These are phyloP conservation scores for Bombus waltoni DNA, from an alignment of 1,140 invertebrate genomes.

Conservation along the genomic window DNA sequence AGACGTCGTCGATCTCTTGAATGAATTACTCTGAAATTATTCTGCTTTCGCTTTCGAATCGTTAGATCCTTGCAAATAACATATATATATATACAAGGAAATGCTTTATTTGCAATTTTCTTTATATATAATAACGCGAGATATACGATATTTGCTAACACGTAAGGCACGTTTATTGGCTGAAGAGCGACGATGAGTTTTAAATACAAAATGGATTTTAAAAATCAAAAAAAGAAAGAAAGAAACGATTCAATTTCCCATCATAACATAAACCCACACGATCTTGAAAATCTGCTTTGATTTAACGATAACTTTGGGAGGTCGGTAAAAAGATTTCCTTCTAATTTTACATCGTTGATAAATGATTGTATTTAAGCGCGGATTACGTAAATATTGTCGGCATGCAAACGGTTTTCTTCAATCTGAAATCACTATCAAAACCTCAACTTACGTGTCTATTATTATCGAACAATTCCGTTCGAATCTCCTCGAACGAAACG, in stretches of 20 bases:
- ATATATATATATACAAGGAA: no score
- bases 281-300: background rate
- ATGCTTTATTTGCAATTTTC: no score
- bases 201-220: background rate
- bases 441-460: background rate
- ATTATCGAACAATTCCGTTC: background rate
- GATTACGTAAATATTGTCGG: slow-evolving; percentile 21
- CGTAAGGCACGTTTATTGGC: no score
- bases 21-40: no score
- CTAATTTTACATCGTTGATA: slow-evolving; percentile 22
- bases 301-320: background rate
- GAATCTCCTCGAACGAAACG: background rate
- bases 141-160: no score
- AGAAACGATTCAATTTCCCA: background rate
- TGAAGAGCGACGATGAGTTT: no score
- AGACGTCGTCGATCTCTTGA: no score
- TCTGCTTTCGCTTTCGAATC: background rate
- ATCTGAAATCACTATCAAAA: slow-evolving; percentile 34
- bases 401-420: slow-evolving; percentile 13
- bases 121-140: no score
- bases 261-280: no score
- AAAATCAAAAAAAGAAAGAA: background rate
- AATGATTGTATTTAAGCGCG: slow-evolving; percentile 13
- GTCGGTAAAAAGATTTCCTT: background rate
- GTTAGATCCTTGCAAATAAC: background rate